A percentile compares a stretch with the other conserved stretches of the same genome.
Evolutionary conservation across 2,888 invertebrate genomes (phyloP).

Genomic region (Eristalis arbustorum): DNA sequence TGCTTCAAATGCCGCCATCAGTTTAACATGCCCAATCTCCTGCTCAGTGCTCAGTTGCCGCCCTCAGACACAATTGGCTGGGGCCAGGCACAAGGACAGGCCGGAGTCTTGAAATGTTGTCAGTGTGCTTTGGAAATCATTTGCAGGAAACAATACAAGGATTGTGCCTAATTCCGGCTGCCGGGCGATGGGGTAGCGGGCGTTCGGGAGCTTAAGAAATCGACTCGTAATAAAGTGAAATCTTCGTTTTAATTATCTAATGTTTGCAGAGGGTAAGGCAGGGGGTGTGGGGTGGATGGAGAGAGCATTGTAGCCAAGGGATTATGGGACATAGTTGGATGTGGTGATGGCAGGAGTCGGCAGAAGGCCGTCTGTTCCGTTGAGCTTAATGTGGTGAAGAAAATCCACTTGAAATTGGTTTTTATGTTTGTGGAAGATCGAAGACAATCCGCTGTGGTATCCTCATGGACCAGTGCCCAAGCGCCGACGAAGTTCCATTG

Average conservation of each 20-base stretch:
- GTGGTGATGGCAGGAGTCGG: conserved; percentile 2
- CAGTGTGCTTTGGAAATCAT: conserved; percentile 67
- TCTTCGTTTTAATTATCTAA: conserved; percentile 67
- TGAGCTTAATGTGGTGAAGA: conserved; percentile 69
- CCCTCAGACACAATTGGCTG: not conserved
- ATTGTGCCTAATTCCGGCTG: conserved; percentile 47
- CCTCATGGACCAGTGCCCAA: not conserved
- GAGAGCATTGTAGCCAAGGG: conserved; percentile 32
- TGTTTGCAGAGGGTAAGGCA: conserved; percentile 22
- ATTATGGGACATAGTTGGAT: conserved; percentile 58
- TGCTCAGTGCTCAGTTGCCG: not conserved
- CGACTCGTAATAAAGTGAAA: conserved; percentile 66
- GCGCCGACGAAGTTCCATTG: conserved; percentile 6
- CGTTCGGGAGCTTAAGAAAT: conserved; percentile 19
- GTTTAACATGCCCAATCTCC: conserved; percentile 45
- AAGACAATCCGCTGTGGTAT: conserved; percentile 36
- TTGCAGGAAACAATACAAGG: conserved; percentile 60
- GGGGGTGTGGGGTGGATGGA: not conserved
- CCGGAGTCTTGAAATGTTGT: conserved; percentile 37
- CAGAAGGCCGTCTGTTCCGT: conserved; percentile 32
- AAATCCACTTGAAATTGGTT: conserved; percentile 65
- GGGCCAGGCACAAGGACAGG: conserved; percentile 40
- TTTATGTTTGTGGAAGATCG: conserved; percentile 55
- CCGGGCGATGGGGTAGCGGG: not conserved
- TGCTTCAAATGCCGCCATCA: conserved; percentile 11